These are phyloP conservation scores for Neodontobutis hainanensis DNA, from an alignment of 2,113 vertebrate species.

Conservation along the genomic window DNA sequence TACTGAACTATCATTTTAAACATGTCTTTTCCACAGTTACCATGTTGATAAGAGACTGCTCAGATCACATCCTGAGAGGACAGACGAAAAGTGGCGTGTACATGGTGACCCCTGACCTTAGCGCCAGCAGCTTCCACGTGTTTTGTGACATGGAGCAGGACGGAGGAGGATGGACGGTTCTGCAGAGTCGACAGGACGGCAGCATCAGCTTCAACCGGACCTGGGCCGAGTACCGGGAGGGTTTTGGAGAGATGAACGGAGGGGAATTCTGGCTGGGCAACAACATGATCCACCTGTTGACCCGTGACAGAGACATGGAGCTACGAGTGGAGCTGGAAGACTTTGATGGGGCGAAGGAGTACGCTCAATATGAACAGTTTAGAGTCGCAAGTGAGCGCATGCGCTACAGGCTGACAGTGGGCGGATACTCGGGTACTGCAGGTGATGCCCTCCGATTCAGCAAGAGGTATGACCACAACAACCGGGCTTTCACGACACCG, in stretches of 20 bases:
- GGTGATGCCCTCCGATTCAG: constrained; percentile 85
- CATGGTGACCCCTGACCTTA: constrained; percentile 82
- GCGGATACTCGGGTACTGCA: constrained; percentile 77
- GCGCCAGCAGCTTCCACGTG: constrained; percentile 82
- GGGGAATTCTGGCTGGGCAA: constrained; percentile 96
- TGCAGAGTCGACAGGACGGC: constrained; percentile 88
- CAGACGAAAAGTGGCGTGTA: constrained; percentile 81
- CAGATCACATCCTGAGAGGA: constrained; percentile 81
- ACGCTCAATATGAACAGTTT: constrained; percentile 88
- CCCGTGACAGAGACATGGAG: constrained; percentile 87
- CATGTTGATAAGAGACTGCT: constrained; percentile 83
- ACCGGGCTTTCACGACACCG: constrained; percentile 90
- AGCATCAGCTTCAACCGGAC: constrained; percentile 89
- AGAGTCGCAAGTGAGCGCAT: constrained; percentile 88
- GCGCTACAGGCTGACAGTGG: constrained; percentile 85
- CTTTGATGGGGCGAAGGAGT: constrained; percentile 80
- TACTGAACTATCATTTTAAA: neutral
- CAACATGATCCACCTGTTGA: constrained; percentile 89
- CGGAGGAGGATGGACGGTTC: constrained; percentile 91
- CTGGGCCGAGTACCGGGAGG: constrained; percentile 89
- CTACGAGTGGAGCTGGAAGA: constrained; percentile 94
- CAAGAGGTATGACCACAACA: constrained; percentile 86
- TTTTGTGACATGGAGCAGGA: constrained; percentile 90
- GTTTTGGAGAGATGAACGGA: constrained; percentile 85
- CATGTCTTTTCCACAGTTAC: constrained; percentile 26